A percentile compares a stretch with the other conserved stretches of the same genome.
Conservation (phyloP, 2,888 invertebrate genomes). For the Euproctis similis region DNA sequence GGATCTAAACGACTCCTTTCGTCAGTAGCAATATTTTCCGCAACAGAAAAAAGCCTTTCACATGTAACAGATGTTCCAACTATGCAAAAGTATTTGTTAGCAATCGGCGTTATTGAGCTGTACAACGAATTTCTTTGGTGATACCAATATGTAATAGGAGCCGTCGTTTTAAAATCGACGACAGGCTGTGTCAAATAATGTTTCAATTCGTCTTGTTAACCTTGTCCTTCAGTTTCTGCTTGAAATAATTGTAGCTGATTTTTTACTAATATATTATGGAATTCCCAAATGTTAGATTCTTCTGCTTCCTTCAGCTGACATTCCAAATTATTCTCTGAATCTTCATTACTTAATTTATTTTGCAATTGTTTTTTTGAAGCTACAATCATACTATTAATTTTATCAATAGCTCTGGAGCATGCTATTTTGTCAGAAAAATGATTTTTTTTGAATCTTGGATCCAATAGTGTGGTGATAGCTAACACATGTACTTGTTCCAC, state of each 20-base stretch:
- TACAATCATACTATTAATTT: slow-evolving; percentile 15
- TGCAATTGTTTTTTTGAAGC: slow-evolving; percentile 12
- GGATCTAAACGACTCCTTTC: slow-evolving; percentile 13
- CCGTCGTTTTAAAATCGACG: slow-evolving; percentile 16
- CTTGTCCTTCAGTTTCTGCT: slow-evolving; percentile 20
- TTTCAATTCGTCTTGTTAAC: slow-evolving; percentile 24
- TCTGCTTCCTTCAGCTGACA: slow-evolving; percentile 5
- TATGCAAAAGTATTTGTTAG: slow-evolving; percentile 17
- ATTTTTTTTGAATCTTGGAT: slow-evolving; percentile 16
- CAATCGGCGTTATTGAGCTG: slow-evolving; percentile 16
- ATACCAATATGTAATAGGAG: slow-evolving; percentile 11
- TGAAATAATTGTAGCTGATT: slow-evolving; percentile 15
- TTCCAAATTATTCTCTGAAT: slow-evolving; percentile 7
- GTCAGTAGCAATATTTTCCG: slow-evolving; percentile 14
- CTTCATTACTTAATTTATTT: slow-evolving; percentile 11
- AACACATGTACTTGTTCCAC: slow-evolving; percentile 20
- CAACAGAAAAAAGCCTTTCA: slow-evolving; percentile 13
- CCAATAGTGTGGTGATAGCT: slow-evolving; percentile 17
- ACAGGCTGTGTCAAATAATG: slow-evolving; percentile 22
- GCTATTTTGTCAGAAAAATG: slow-evolving; percentile 16
- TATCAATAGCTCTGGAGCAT: slow-evolving; percentile 15
- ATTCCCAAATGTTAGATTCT: slow-evolving; percentile 14
- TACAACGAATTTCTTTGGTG: slow-evolving; percentile 6
- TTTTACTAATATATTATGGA: slow-evolving; percentile 16
- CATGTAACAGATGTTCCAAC: slow-evolving; percentile 14